A percentile compares a stretch with the other conserved stretches of the same genome.
These are phyloP conservation scores for Phacellophora camtschatica DNA, from an alignment of 30 jellyfish, hydroid and myxozoan genomes.

Conservation along the genomic window DNA sequence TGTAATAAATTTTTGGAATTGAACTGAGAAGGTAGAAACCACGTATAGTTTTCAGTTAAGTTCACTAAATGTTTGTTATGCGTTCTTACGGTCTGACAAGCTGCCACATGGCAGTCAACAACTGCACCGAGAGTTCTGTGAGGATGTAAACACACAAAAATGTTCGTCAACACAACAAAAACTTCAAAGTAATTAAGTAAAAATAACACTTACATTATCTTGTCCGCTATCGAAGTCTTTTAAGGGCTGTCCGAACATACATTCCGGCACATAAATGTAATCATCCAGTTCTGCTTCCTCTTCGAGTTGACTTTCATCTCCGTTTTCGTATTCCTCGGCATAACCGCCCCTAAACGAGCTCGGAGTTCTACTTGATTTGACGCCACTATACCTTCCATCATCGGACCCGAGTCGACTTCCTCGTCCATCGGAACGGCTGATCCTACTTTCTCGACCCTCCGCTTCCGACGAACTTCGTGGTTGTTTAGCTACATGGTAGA, in stretches of 20 bases:
- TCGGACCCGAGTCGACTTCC: slow-evolving; percentile 69
- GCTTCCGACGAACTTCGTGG: slow-evolving; percentile 54
- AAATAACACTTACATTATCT: slow-evolving; percentile 92
- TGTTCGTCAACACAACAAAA: neutral
- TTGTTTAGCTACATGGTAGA: slow-evolving; percentile 88
- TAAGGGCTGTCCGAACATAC: slow-evolving; percentile 96
- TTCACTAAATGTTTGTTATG: slow-evolving; percentile 38
- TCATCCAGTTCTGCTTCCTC: slow-evolving; percentile 72
- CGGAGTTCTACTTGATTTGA: slow-evolving; percentile 77
- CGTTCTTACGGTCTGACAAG: neutral
- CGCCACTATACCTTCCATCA: slow-evolving; percentile 60
- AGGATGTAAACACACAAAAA: neutral
- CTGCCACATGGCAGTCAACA: slow-evolving; percentile 17
- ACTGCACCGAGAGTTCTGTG: neutral
- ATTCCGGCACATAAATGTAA: slow-evolving; percentile 81
- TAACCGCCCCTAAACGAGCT: slow-evolving; percentile 65
- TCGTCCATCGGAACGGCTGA: slow-evolving; percentile 85
- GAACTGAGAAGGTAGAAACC: too few species aligned
- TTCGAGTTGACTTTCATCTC: slow-evolving; percentile 32
- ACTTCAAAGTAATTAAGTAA: too few species aligned
- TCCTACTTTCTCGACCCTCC: slow-evolving; percentile 76
- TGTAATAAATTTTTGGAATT: too few species aligned
- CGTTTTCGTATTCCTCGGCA: slow-evolving; percentile 61
- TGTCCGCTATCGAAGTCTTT: slow-evolving; percentile 95
- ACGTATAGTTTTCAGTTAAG: too few species aligned